Conservation (phyloP, 2,113 vertebrate genomes). For the Austrofundulus limnaeus region DNA sequence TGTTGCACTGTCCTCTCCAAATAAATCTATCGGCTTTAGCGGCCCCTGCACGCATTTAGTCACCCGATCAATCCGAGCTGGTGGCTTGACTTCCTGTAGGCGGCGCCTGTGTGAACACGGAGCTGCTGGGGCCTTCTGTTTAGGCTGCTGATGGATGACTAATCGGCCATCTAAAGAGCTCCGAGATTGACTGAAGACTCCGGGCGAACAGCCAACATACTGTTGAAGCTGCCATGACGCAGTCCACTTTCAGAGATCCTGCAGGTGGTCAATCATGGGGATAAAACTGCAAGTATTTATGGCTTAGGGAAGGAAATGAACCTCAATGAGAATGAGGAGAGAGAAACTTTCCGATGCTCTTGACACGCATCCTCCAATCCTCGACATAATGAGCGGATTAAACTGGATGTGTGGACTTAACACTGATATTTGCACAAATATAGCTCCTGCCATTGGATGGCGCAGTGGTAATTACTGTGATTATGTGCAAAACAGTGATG, state of each 20-base stretch:
- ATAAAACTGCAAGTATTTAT: slow-evolving; percentile 15
- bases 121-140: slow-evolving; percentile 35
- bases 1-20: slow-evolving; percentile 5
- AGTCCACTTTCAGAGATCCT: slow-evolving; percentile 34
- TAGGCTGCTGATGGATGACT: slow-evolving; percentile 57
- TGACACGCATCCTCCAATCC: slow-evolving; percentile 1
- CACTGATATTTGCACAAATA: slow-evolving; percentile 20
- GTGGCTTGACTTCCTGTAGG: slow-evolving; percentile 39
- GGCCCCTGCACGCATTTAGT: slow-evolving; percentile 26
- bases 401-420: background rate
- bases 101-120: slow-evolving; percentile 34
- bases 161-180: slow-evolving; percentile 64
- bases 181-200: slow-evolving; percentile 38
- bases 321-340: background rate
- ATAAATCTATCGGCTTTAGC: slow-evolving; percentile 17
- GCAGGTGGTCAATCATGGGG: slow-evolving; percentile 36
- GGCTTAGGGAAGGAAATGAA: slow-evolving; percentile 12
- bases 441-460: slow-evolving; percentile 14
- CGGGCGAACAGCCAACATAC: slow-evolving; percentile 37
- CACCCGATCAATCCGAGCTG: slow-evolving; percentile 42
- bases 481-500: slow-evolving; percentile 44
- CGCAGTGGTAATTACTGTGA: slow-evolving; percentile 42
- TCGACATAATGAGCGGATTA: background rate
- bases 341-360: background rate
- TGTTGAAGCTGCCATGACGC: slow-evolving; percentile 36